These are phyloP conservation scores for Peromyscus melanophrys DNA, from an alignment of 2,797 vertebrate genomes.

Conservation along the genomic window DNA sequence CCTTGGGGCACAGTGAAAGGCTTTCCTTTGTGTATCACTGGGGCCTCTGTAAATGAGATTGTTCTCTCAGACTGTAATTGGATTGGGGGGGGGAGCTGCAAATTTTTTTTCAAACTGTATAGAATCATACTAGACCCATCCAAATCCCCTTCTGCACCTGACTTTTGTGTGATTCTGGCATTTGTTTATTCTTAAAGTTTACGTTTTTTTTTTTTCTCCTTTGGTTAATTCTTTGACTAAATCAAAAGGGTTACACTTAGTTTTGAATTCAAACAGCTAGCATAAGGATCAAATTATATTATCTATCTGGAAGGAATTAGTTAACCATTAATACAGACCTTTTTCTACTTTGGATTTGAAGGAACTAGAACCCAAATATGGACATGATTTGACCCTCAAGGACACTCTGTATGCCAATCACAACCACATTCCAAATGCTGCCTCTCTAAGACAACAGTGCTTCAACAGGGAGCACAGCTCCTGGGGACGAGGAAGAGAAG, in stretches of 20 bases:
- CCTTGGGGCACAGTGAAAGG: background rate
- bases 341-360: slow-evolving; percentile 84
- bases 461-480: slow-evolving; percentile 75
- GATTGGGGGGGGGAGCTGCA: background rate
- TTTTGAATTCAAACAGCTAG: background rate
- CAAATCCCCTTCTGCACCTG: background rate
- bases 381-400: slow-evolving; percentile 79
- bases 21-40: background rate
- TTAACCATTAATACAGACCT: slow-evolving; percentile 19
- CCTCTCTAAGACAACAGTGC: slow-evolving; percentile 53
- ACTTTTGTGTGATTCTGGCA: background rate
- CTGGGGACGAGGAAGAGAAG: slow-evolving; percentile 57
- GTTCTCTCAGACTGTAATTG: background rate
- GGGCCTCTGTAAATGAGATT: background rate
- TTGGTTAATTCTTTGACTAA: background rate
- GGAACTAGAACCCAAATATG: slow-evolving; percentile 86
- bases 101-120: background rate
- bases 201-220: background rate
- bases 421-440: slow-evolving; percentile 83
- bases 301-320: background rate
- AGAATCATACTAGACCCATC: background rate
- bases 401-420: slow-evolving; percentile 68
- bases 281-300: background rate
- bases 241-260: background rate
- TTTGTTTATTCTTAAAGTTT: background rate